phyloP scores from a whole-genome alignment of 2,888 invertebrate species.

The Dryadula phaetusa region DNA sequence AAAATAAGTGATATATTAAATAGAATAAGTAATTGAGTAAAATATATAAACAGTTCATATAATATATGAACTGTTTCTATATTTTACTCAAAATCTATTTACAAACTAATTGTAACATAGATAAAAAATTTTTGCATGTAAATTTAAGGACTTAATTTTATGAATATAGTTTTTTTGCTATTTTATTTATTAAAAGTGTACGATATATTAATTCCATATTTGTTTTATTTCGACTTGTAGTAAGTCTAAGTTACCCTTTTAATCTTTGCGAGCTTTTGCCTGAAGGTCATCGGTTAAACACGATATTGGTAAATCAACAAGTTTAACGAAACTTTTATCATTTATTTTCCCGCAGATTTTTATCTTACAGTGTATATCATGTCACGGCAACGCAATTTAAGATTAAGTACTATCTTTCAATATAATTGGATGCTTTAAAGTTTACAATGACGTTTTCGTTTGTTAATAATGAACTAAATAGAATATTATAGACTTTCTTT shows the following conservation, averaged over 20 bases:
- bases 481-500: no score
- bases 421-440: conserved; percentile 35
- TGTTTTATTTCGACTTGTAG: conserved; percentile 11
- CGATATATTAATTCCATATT: no score
- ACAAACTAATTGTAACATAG: no score
- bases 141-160: no score
- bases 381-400: conserved; percentile 32
- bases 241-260: conserved; percentile 48
- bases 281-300: conserved; percentile 59
- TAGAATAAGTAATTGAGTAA: no score
- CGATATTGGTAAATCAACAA: conserved; percentile 53
- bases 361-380: conserved; percentile 41
- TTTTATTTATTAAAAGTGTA: no score
- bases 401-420: conserved; percentile 32
- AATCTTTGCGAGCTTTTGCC: conserved; percentile 54
- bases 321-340: conserved; percentile 55
- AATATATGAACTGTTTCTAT: no score
- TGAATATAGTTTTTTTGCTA: no score
- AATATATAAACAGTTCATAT: no score
- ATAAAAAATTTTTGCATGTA: no score
- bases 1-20: no score
- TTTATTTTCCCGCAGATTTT: conserved; percentile 39
- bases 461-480: conserved; percentile 2
- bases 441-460: conserved; percentile 33
- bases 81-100: no score